Evolutionary conservation across 1,140 invertebrate genomes (phyloP), one percentile per base, ranked within the genome.

Genomic region (Drosophila pallidifrons): DNA sequence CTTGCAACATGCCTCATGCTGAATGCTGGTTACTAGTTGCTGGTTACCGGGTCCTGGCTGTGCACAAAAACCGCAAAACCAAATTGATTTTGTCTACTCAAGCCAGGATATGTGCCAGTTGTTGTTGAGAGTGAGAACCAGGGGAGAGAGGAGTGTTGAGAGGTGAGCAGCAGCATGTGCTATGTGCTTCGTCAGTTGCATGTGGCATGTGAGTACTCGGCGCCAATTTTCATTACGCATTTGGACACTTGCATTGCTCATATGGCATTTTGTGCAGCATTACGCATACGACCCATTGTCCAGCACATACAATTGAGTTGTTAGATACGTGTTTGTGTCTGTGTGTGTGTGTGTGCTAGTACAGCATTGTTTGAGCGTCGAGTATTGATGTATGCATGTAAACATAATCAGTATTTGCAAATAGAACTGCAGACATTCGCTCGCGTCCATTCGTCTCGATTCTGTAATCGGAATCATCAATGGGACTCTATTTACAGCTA

Each of bases 341-440:
- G 10, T 63, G 5, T 52, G 45, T 16, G 25, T 47, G 59, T 63
- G 60, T 28, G 47, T 6, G 6, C 35, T 32, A 46, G 5, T 51
- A 7, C 30, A 61, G 77, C 55, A 79, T 87, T 87, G 83, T 87
- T 87, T 88, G 83, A 75, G 67, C 81, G 81, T 64, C 47, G 61
- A 51, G 54, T 75, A 83, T 70, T 73, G 80, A 83, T 85, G 85
- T 76, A 81, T 85, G 78, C 81, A 85, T 90, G 85, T 81, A 89
- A 89, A 89, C 85, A 89, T 89, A 89, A 89, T 89, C 85, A 89
- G 85, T 89, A 89, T 89, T 89, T 89, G 81, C 85, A 89, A 89
- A 89, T 89, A 89, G 85, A 75, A 89, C 38, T 70, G 81, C 77
- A 83, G 73, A 75, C 77, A 65, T 3, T 25, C 3, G 20, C 20